Evolutionary conservation across 2,888 invertebrate genomes (phyloP).

Genomic region (Aelia acuminata): DNA sequence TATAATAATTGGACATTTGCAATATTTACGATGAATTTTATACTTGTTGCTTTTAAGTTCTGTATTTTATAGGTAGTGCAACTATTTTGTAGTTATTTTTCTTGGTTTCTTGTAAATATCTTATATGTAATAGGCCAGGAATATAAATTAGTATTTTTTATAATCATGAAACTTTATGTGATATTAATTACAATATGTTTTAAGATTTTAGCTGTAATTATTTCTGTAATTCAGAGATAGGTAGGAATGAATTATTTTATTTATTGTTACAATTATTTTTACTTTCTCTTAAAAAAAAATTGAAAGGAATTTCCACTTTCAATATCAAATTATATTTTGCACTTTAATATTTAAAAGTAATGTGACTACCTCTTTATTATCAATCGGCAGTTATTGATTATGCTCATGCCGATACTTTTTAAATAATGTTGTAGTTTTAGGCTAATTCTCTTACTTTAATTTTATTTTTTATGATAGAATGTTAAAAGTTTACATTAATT

Average conservation of each 20-base stretch:
- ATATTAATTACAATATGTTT: constrained; percentile 38
- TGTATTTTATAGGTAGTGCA: not conserved
- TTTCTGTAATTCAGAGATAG: not conserved
- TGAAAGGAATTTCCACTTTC: not conserved
- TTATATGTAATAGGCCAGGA: not conserved
- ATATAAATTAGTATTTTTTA: constrained; percentile 46
- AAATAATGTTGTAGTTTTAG: not conserved
- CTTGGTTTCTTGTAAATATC: constrained; percentile 32
- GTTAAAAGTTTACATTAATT: not conserved
- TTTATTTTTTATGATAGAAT: not conserved
- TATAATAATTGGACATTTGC: constrained; percentile 4
- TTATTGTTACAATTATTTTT: constrained; percentile 14
- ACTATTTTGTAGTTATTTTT: not conserved
- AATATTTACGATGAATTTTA: not conserved
- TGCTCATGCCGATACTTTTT: not conserved
- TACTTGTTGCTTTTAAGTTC: not conserved
- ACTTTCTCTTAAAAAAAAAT: not conserved
- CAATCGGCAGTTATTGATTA: not conserved
- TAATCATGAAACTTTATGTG: constrained; percentile 42
- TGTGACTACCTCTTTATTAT: constrained; percentile 8
- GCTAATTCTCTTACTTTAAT: not conserved
- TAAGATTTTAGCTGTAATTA: not conserved
- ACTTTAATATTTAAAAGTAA: constrained; percentile 12
- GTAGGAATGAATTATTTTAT: constrained; percentile 27
- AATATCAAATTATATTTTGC: not conserved